Conservation (phyloP, 2,113 vertebrate species). For the Petroica traversi region DNA sequence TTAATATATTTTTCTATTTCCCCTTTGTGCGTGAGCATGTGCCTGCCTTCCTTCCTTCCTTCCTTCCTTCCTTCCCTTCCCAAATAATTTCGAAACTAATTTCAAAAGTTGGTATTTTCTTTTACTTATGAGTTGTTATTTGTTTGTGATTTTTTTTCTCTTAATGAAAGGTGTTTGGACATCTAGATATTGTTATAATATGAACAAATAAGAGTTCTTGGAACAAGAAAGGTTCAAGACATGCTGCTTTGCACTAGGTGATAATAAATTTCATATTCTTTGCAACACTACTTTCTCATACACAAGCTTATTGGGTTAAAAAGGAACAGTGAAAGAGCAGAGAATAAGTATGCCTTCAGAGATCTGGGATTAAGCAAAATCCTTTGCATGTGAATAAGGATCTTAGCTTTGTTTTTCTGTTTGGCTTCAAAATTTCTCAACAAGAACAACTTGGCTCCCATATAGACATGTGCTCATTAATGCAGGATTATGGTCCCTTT, state of each 20-base stretch:
- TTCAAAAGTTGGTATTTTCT: not conserved
- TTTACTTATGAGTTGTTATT: not conserved
- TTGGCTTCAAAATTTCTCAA: slow-evolving; percentile 52
- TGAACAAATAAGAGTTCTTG: not conserved
- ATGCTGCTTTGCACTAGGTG: not conserved
- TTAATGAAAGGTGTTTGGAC: not conserved
- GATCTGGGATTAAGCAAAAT: slow-evolving; percentile 56
- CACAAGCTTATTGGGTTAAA: slow-evolving; percentile 23
- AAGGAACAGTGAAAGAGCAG: not conserved
- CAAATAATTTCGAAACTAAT: not conserved
- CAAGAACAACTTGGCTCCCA: slow-evolving; percentile 40
- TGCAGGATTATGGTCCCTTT: slow-evolving; percentile 61
- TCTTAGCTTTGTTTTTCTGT: slow-evolving; percentile 49
- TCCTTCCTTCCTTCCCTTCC: not conserved
- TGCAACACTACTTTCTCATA: not conserved
- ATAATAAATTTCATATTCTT: not conserved
- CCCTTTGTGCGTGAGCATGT: not conserved
- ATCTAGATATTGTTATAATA: not conserved
- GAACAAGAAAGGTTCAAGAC: not conserved
- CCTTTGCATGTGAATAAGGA: slow-evolving; percentile 38
- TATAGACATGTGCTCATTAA: slow-evolving; percentile 52
- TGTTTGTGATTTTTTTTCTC: not conserved
- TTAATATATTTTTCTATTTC: not conserved
- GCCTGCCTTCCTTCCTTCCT: no score
- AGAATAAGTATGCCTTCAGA: slow-evolving; percentile 45